phyloP scores from a whole-genome alignment of 2,113 vertebrate species.

The Ariopsis seemanni region DNA sequence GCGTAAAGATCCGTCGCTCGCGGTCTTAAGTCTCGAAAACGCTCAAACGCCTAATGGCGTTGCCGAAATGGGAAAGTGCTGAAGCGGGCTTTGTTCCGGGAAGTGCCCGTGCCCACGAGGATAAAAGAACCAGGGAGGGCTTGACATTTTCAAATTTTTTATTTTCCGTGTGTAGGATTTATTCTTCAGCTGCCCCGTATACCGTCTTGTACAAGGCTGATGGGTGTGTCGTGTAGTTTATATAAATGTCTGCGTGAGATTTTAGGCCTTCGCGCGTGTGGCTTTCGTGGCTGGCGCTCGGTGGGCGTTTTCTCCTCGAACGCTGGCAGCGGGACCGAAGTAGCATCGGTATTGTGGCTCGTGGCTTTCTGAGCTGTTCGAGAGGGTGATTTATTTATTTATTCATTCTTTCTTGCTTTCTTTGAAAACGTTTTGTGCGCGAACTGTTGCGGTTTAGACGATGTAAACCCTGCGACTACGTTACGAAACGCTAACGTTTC shows the following conservation, averaged over 20 bases:
- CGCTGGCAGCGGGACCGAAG: constrained; percentile 21
- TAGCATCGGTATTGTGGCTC: background rate
- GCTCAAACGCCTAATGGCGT: background rate
- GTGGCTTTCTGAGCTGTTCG: background rate
- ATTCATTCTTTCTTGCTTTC: background rate
- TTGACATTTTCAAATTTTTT: constrained; percentile 6
- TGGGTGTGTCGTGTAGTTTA: background rate
- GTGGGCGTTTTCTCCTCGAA: constrained; percentile 17
- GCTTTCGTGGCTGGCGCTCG: constrained; percentile 14
- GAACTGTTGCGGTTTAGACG: background rate
- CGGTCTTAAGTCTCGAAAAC: background rate
- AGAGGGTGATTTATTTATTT: background rate
- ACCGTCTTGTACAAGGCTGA: background rate
- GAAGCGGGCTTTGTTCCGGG: no score
- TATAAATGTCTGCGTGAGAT: background rate
- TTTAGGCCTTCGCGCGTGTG: background rate
- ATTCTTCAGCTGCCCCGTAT: background rate
- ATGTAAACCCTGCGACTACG: background rate
- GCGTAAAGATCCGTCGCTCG: background rate
- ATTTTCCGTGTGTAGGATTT: constrained; percentile 4
- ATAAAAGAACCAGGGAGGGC: background rate
- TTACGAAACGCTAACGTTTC: background rate
- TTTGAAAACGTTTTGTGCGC: background rate
- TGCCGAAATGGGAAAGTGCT: background rate
- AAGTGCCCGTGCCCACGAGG: background rate